phyloP scores from a whole-genome alignment of 2,888 invertebrate species.

The Dynastes maya region DNA sequence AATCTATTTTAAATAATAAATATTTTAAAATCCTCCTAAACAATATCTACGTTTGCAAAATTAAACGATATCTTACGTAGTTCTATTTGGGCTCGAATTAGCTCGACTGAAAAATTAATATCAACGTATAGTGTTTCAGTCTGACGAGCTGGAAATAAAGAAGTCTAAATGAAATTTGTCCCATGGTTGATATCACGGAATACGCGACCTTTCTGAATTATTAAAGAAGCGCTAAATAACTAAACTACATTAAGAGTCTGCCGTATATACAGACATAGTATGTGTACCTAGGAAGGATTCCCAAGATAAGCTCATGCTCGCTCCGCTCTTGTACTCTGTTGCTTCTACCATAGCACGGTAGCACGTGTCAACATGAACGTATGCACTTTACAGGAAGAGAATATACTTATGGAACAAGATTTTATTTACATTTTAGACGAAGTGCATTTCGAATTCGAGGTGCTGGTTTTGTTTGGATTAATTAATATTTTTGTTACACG shows the following conservation, averaged over 20 bases:
- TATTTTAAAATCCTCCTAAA: no score
- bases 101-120: background rate
- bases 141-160: background rate
- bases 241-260: slow-evolving; percentile 21
- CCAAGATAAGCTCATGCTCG: background rate
- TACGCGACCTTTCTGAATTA: slow-evolving; percentile 3
- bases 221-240: slow-evolving; percentile 5
- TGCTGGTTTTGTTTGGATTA: no score
- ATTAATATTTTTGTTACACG: no score
- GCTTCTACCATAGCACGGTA: background rate
- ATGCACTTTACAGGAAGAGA: no score
- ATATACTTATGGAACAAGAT: no score
- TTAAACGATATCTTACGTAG: no score
- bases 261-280: background rate
- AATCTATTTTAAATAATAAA: no score
- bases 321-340: background rate
- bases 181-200: slow-evolving; percentile 6
- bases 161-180: slow-evolving; percentile 18
- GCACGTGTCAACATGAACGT: background rate
- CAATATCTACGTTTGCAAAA: no score
- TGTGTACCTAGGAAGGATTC: background rate
- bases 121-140: background rate
- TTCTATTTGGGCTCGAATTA: no score
- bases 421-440: no score
- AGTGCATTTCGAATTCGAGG: no score